phyloP scores from a whole-genome alignment of 2,797 vertebrate species.

The Danio kyathit region DNA sequence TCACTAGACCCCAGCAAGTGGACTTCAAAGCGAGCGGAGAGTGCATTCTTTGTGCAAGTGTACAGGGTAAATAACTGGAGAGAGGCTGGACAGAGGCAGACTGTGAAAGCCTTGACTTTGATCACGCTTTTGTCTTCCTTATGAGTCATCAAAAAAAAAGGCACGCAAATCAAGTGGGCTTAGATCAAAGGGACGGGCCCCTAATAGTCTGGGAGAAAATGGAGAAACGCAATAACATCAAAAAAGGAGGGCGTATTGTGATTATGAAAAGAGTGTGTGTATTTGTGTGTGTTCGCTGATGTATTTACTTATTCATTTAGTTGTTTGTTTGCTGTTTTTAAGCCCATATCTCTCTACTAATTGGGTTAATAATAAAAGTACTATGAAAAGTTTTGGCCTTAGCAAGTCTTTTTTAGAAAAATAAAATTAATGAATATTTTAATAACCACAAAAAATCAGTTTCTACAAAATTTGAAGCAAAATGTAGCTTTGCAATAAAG shows the following conservation, averaged over 20 bases:
- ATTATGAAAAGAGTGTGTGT: slow-evolving; percentile 69
- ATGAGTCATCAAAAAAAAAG: slow-evolving; percentile 80
- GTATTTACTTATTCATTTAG: slow-evolving; percentile 54
- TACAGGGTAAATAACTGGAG: slow-evolving; percentile 70
- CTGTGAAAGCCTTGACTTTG: slow-evolving; percentile 83
- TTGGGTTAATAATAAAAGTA: background rate
- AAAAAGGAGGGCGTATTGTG: slow-evolving; percentile 74
- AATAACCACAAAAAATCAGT: too few relatives aligned
- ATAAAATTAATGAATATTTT: too few relatives aligned
- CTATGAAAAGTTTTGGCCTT: too few relatives aligned
- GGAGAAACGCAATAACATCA: slow-evolving; percentile 73
- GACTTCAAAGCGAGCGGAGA: slow-evolving; percentile 71
- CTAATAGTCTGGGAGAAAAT: slow-evolving; percentile 80
- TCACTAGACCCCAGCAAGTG: slow-evolving; percentile 79
- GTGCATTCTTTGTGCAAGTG: slow-evolving; percentile 71
- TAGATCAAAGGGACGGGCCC: slow-evolving; percentile 89
- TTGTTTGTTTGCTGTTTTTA: slow-evolving; percentile 57
- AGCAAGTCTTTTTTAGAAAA: too few relatives aligned
- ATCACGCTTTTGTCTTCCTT: slow-evolving; percentile 86
- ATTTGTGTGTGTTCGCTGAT: slow-evolving; percentile 66
- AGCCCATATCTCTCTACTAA: slow-evolving; percentile 31
- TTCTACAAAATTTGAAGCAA: too few relatives aligned
- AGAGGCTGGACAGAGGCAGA: slow-evolving; percentile 68
- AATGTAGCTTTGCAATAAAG: too few relatives aligned
- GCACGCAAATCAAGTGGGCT: slow-evolving; percentile 82